Evolutionary conservation across 2,888 invertebrate species (phyloP).

Genomic region (Drosophila neutralis): DNA sequence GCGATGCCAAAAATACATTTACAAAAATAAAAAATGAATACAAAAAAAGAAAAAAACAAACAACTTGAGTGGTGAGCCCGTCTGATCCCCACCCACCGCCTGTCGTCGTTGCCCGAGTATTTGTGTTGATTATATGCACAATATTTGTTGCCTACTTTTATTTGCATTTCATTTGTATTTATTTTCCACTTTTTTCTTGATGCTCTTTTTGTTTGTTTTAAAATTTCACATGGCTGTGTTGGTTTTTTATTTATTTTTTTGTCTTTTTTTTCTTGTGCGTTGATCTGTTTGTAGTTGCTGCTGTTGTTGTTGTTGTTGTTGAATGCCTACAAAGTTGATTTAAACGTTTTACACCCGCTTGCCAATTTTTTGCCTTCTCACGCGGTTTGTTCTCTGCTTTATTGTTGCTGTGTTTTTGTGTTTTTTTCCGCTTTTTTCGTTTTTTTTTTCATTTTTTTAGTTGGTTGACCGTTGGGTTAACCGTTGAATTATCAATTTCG

Average conservation of each 20-base stretch:
- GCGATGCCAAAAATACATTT: conserved; percentile 5
- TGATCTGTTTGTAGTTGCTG: neutral
- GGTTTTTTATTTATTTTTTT: neutral
- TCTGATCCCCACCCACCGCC: conserved; percentile 1
- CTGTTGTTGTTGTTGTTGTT: conserved; percentile 13
- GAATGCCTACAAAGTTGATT: conserved; percentile 62
- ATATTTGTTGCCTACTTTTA: conserved; percentile 58
- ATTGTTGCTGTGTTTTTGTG: conserved; percentile 25
- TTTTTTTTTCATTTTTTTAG: conserved; percentile 53
- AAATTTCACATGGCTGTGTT: conserved; percentile 34
- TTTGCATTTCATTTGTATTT: conserved; percentile 30
- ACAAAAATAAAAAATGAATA: neutral
- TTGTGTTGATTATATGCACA: conserved; percentile 56
- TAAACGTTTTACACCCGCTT: conserved; percentile 68
- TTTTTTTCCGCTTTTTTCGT: conserved; percentile 40
- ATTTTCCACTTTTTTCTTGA: conserved; percentile 16
- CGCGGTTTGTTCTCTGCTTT: conserved; percentile 39
- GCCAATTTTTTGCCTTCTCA: conserved; percentile 44
- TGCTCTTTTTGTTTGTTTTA: conserved; percentile 37
- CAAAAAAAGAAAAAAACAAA: conserved; percentile 22
- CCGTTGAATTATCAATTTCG: conserved; percentile 84
- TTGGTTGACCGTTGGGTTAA: conserved; percentile 76
- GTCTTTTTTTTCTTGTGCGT: conserved; percentile 8
- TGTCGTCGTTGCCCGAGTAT: conserved; percentile 4
- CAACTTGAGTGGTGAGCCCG: conserved; percentile 38